Evolutionary conservation across 2,888 invertebrate species (phyloP).

Genomic region (Seira musarum): DNA sequence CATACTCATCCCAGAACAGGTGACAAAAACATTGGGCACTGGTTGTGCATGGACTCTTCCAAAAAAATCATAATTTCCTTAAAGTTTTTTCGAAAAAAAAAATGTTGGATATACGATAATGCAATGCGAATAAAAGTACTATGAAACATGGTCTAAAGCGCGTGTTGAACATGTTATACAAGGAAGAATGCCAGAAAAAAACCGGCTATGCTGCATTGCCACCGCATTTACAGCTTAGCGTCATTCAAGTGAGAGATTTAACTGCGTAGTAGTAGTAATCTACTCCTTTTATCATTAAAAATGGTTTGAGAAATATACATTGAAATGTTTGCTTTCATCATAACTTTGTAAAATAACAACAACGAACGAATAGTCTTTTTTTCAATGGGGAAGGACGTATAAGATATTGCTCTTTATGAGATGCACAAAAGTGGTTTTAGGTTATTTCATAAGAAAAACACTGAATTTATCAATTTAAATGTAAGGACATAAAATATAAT

Average conservation of each 20-base stretch:
- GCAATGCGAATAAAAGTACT: background rate
- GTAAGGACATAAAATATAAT: background rate
- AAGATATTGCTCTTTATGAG: background rate
- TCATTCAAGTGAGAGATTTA: slow-evolving; percentile 8
- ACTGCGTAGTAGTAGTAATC: slow-evolving; percentile 32
- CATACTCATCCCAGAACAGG: slow-evolving; percentile 28
- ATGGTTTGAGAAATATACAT: background rate
- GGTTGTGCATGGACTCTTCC: slow-evolving; percentile 31
- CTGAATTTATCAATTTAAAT: background rate
- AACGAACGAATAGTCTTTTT: too few species aligned
- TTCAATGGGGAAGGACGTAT: background rate
- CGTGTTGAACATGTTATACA: background rate
- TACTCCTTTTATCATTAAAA: slow-evolving; percentile 20
- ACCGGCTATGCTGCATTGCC: slow-evolving; percentile 31
- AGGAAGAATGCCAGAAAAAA: slow-evolving; percentile 18
- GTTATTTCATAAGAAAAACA: background rate
- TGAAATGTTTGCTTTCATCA: too few species aligned
- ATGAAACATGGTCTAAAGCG: background rate
- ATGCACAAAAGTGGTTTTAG: background rate
- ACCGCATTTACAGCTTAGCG: background rate
- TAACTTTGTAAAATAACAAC: too few species aligned
- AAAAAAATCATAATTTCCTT: slow-evolving; percentile 10
- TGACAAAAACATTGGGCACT: slow-evolving; percentile 13
- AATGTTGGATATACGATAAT: background rate
- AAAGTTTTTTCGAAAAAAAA: background rate